Conservation (phyloP, 2,797 vertebrate species). For the Coracias cyanogaster region DNA sequence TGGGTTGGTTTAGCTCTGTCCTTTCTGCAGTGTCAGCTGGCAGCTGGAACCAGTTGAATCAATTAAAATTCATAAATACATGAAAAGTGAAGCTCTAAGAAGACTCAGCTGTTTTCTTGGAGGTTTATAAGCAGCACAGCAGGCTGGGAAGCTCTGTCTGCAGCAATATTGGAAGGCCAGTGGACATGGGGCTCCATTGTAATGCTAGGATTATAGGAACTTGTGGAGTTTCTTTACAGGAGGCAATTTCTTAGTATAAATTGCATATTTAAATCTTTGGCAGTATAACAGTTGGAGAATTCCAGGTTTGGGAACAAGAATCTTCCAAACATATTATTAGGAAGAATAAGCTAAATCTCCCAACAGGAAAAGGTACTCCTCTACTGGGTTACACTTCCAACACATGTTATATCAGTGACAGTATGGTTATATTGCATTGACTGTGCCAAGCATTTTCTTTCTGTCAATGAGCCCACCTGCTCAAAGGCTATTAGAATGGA, state of each 20-base stretch:
- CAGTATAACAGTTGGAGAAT: neutral
- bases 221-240: neutral
- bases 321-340: neutral
- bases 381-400: neutral
- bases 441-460: neutral
- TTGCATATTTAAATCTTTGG: neutral
- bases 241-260: neutral
- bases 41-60: neutral
- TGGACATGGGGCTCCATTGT: neutral
- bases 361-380: neutral
- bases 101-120: accelerated
- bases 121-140: neutral
- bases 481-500: neutral
- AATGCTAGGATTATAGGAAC: neutral
- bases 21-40: neutral
- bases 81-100: neutral
- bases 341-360: neutral
- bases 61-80: neutral
- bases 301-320: neutral
- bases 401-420: neutral
- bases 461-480: neutral
- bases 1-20: neutral
- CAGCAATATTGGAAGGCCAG: neutral
- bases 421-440: neutral
- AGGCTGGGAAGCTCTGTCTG: neutral